A percentile compares a stretch with the other conserved stretches of the same genome.
These are phyloP conservation scores for Hippolais icterina DNA, from an alignment of 2,113 vertebrate species.

Conservation along the genomic window DNA sequence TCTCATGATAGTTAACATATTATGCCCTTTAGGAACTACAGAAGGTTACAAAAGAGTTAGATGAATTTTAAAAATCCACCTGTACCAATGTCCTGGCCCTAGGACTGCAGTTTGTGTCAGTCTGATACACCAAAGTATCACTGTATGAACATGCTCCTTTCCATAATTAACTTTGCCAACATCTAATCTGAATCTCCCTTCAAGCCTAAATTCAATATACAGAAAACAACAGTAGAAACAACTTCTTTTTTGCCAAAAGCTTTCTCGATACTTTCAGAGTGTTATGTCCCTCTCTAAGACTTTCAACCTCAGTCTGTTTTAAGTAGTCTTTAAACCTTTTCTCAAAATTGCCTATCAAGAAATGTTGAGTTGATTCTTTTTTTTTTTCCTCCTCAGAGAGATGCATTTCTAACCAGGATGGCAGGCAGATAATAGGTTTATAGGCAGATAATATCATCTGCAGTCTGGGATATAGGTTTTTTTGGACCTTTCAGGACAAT, in stretches of 20 bases:
- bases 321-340: background rate
- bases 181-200: background rate
- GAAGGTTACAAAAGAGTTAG: background rate
- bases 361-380: background rate
- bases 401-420: background rate
- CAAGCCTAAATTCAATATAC: background rate
- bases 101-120: background rate
- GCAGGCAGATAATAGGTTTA: background rate
- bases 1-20: background rate
- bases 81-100: too few relatives aligned
- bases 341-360: background rate
- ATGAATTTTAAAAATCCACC: background rate
- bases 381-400: background rate
- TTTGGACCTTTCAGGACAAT: background rate
- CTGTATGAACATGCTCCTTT: background rate
- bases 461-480: background rate
- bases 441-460: background rate
- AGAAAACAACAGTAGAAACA: background rate
- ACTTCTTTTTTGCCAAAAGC: background rate
- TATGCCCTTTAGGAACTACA: background rate
- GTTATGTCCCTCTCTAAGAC: background rate
- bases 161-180: background rate
- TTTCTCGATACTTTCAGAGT: background rate
- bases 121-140: background rate
- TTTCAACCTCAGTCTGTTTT: background rate